These are phyloP conservation scores for Ochotona curzoniae DNA, from an alignment of 2,113 vertebrate species.

Conservation along the genomic window DNA sequence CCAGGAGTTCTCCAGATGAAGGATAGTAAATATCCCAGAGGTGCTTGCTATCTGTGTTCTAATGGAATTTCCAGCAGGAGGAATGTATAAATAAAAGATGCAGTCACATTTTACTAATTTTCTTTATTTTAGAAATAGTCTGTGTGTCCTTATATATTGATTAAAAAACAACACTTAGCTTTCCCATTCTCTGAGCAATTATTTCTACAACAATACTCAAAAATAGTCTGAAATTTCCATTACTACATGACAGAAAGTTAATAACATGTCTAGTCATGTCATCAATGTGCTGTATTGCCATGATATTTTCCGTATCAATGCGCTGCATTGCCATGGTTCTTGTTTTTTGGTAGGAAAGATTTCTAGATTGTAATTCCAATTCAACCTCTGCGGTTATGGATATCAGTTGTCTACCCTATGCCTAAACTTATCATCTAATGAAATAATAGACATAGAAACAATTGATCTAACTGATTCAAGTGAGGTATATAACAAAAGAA, in stretches of 20 bases:
- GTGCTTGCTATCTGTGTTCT: not conserved
- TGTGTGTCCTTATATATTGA: not conserved
- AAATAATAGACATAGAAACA: not conserved
- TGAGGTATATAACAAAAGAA: not conserved
- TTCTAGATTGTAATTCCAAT: not conserved
- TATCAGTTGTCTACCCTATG: not conserved
- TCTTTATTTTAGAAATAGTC: not conserved
- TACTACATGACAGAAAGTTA: slow-evolving; percentile 11
- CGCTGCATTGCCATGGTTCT: not conserved
- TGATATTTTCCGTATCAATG: too few relatives aligned
- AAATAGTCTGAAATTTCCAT: not conserved
- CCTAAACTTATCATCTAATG: not conserved
- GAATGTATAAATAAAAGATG: not conserved
- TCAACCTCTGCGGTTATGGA: not conserved
- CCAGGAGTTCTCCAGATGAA: not conserved
- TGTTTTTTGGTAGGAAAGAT: not conserved
- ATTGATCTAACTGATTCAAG: not conserved
- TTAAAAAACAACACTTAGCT: not conserved
- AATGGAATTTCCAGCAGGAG: not conserved
- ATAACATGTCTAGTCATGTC: not conserved
- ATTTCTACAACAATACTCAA: not conserved
- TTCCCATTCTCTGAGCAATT: not conserved
- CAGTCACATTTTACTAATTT: not conserved
- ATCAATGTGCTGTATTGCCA: not conserved
- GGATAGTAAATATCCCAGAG: not conserved